phyloP scores from a whole-genome alignment of 1,140 invertebrate genomes.

The Trichonephila clavata region DNA sequence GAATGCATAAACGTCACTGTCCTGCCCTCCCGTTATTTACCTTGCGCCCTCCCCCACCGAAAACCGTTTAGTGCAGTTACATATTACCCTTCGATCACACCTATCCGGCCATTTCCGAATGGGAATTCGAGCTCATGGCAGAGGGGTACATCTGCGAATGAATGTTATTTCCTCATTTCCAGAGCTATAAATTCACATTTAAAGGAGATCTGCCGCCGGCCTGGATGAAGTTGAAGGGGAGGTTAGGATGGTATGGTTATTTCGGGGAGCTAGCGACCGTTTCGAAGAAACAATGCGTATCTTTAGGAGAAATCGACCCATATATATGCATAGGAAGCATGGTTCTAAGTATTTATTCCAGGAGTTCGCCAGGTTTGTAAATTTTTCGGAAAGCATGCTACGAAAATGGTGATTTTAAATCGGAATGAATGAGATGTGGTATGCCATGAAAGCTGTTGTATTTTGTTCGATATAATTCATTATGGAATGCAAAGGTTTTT shows the following conservation, averaged over 20 bases:
- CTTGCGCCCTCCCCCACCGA: background rate
- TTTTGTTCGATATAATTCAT: too few relatives aligned
- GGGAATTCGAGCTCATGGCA: background rate
- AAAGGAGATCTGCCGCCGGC: slow-evolving; percentile 3
- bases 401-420: background rate
- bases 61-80: slow-evolving; percentile 34
- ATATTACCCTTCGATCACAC: slow-evolving; percentile 33
- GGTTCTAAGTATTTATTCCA: background rate
- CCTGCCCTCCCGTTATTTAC: background rate
- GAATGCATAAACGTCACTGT: slow-evolving; percentile 29
- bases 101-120: slow-evolving; percentile 19
- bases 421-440: too few relatives aligned
- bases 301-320: background rate
- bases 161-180: slow-evolving; percentile 67
- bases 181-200: slow-evolving; percentile 65
- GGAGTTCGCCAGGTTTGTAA: background rate
- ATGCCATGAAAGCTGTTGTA: too few relatives aligned
- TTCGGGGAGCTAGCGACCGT: background rate
- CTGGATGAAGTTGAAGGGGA: slow-evolving; percentile 43
- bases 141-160: slow-evolving; percentile 54
- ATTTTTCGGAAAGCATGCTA: background rate
- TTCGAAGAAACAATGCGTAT: background rate
- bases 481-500: too few relatives aligned
- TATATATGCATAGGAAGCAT: background rate
- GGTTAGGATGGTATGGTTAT: background rate